Evolutionary conservation across 2,113 vertebrate genomes (phyloP).

Genomic region (Hipposideros armiger): DNA sequence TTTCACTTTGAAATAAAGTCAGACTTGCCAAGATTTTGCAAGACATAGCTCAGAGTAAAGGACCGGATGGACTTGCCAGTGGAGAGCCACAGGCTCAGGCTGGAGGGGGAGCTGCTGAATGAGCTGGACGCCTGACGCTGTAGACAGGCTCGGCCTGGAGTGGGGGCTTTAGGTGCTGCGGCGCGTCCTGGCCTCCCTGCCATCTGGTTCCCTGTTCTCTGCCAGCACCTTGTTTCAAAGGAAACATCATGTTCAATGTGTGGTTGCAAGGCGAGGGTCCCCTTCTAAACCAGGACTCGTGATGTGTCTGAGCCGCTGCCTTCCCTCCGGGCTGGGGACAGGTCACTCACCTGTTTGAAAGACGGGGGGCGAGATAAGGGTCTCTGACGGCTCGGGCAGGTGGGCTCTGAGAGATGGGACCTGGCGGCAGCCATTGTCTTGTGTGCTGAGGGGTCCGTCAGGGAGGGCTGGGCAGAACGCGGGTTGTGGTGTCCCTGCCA

Average conservation of each 20-base stretch:
- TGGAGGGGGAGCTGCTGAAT: conserved; percentile 70
- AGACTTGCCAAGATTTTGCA: neutral
- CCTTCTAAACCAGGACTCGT: neutral
- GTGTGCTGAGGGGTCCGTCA: neutral
- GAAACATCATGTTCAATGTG: rapidly evolving
- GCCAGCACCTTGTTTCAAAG: neutral
- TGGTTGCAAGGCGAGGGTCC: neutral
- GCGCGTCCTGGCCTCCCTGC: neutral
- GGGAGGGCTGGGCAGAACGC: neutral
- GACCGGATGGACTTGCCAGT: neutral
- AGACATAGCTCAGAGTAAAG: conserved; percentile 34
- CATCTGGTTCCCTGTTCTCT: neutral
- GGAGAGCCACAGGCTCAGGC: neutral
- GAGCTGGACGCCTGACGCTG: neutral
- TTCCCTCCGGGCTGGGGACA: neutral
- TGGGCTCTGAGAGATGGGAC: no score
- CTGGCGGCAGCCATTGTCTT: neutral
- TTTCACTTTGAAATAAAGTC: neutral
- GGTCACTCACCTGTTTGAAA: neutral
- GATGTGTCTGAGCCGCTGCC: neutral
- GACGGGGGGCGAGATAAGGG: neutral
- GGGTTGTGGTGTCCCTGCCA: neutral
- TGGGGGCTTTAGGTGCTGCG: conserved; percentile 45
- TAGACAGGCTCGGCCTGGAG: neutral
- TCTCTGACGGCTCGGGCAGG: neutral